Evolutionary conservation across 2,888 invertebrate genomes (phyloP).

Genomic region (Polymixis lichenea): DNA sequence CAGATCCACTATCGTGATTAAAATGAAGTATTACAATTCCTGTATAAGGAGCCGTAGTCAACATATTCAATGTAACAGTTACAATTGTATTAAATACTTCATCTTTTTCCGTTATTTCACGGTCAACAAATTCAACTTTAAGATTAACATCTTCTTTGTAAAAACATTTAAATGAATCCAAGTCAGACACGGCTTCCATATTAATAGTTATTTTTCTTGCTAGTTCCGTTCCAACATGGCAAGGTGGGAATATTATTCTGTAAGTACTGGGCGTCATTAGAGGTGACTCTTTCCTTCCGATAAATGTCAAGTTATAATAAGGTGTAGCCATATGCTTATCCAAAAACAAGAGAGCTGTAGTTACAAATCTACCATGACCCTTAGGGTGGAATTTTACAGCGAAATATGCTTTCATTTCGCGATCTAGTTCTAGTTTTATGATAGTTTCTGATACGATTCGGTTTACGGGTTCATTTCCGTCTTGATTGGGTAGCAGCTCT

Average conservation of each 20-base stretch:
- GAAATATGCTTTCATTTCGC: constrained; percentile 71
- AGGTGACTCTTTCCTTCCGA: constrained; percentile 78
- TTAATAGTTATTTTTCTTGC: constrained; percentile 73
- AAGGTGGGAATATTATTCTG: constrained; percentile 84
- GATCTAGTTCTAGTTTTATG: constrained; percentile 82
- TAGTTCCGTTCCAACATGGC: constrained; percentile 73
- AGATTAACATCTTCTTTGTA: constrained; percentile 77
- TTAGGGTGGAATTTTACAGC: constrained; percentile 82
- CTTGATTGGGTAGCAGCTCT: constrained; percentile 63
- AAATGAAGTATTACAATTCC: constrained; percentile 75
- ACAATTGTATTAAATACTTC: constrained; percentile 71
- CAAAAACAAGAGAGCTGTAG: constrained; percentile 82
- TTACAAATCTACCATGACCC: constrained; percentile 80
- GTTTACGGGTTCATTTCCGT: constrained; percentile 67
- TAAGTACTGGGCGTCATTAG: constrained; percentile 77
- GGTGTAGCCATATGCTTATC: constrained; percentile 83
- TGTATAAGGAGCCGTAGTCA: constrained; percentile 69
- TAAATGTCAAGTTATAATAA: constrained; percentile 84
- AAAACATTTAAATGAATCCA: constrained; percentile 75
- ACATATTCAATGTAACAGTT: constrained; percentile 75
- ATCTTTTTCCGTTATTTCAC: constrained; percentile 64
- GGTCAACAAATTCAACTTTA: constrained; percentile 71
- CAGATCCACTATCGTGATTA: constrained; percentile 77
- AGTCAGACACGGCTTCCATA: constrained; percentile 72
- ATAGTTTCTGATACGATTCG: constrained; percentile 72